phyloP scores from a whole-genome alignment of 2,113 vertebrate species.

The Opisthocomus hoazin region DNA sequence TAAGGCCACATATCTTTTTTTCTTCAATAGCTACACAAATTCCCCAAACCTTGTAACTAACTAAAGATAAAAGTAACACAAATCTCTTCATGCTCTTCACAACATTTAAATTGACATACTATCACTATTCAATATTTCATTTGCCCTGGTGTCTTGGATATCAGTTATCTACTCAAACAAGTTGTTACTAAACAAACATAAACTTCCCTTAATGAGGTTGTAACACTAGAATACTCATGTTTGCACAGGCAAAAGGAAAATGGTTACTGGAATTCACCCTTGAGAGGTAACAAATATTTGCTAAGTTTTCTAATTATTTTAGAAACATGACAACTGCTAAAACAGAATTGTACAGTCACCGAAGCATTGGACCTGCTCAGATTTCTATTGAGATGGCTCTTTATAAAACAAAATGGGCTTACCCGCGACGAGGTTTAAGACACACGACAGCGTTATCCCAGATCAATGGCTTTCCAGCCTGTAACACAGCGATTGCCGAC shows the following conservation, averaged over 20 bases:
- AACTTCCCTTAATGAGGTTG: not conserved
- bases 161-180: not conserved
- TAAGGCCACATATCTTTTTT: not conserved
- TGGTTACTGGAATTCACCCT: not conserved
- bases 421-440: not conserved
- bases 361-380: not conserved
- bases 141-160: not conserved
- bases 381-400: not conserved
- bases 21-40: not conserved
- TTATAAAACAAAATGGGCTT: not conserved
- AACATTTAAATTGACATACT: not conserved
- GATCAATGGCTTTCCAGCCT: not conserved
- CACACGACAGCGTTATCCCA: not conserved
- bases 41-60: not conserved
- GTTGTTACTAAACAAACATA: not conserved
- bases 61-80: not conserved
- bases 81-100: not conserved
- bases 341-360: not conserved
- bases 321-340: not conserved
- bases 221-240: not conserved
- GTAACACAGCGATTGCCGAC: not conserved
- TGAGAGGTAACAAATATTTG: not conserved
- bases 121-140: not conserved
- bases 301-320: not conserved
- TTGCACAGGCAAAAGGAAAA: not conserved